Base-by-base conservation (phyloP, 2,888 invertebrate genomes). In the Aspidapion aeneum region DNA sequence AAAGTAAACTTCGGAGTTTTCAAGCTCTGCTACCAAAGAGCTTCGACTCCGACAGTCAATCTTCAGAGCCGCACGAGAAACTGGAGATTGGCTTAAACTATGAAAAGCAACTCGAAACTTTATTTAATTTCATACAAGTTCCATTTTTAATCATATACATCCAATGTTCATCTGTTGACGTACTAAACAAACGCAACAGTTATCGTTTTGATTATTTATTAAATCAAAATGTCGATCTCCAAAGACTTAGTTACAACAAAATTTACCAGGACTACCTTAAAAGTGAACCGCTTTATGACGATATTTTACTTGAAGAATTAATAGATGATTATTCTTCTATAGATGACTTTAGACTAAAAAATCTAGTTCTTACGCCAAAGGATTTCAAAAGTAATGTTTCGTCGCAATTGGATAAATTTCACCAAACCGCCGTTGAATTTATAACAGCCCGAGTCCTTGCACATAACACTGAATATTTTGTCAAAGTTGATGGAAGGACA, bases 401-500 rank as follows among this genome's bases (percentile, higher is more conserved):
- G 22, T 72, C 79, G 3, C 84, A 86, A 70, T 74, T 86, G 58
- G 83, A 85, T 70, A 79, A 81, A 66, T 87, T 83, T 65, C 81
- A 80, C 71, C 72, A 75, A 16, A 73, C 79, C 58, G 78, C 83
- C 1, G 72, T 80, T 35, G 78, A 82, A 5, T 77, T 75, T 63
- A 78, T 88, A 50, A 82, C 87, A 70, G 79, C 80, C 50, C 80
- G 82, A 74, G 73, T 87, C 49, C 74, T 84, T 60, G 76, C 81
- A 18, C 84, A 82, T 72, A 78, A 86, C 71, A 83, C 85, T 1
- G 82, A 85, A 69, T 77, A 78, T 72, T 79, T 86, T 51, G 79
- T 88, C 21, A 84, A 84, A 76, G 72, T 88, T 55, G 87, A 88
- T 75, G 87, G 84, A 1, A 79, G 87, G 35, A 77, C 78, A 49